Percentiles rank a stretch among this genome's conserved stretches.
Conservation (phyloP, 2,113 vertebrate species). For the Colinus virginianus region DNA sequence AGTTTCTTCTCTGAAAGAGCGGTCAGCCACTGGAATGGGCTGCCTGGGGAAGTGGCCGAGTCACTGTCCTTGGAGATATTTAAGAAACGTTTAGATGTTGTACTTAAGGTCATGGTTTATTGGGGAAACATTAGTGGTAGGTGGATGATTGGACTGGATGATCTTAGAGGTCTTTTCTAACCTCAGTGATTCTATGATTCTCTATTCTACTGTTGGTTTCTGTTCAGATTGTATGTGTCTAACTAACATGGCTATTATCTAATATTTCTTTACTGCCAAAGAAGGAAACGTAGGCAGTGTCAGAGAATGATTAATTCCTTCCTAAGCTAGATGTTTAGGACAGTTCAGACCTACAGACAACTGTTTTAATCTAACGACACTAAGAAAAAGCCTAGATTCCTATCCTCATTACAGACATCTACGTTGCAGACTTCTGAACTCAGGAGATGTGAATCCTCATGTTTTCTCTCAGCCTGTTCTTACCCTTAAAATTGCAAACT, state of each 20-base stretch:
- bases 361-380: background rate
- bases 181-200: background rate
- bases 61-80: too few species aligned
- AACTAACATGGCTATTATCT: background rate
- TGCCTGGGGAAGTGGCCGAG: too few species aligned
- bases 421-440: background rate
- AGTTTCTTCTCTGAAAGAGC: too few species aligned
- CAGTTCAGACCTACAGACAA: background rate
- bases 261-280: background rate
- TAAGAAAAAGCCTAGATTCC: background rate
- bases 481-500: background rate
- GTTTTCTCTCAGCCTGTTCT: background rate
- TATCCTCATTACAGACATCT: background rate
- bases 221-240: background rate
- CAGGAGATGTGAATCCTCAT: background rate
- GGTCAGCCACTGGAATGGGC: too few species aligned
- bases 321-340: background rate
- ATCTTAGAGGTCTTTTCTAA: too few species aligned
- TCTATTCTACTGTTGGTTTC: background rate
- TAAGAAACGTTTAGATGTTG: too few species aligned
- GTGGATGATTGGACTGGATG: too few species aligned
- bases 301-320: background rate
- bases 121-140: too few species aligned
- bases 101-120: too few species aligned
- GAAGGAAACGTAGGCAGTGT: background rate